Evolutionary conservation across 1,140 invertebrate species (phyloP), one percentile per base, ranked within the genome.

Genomic region (Hestina assimilis): DNA sequence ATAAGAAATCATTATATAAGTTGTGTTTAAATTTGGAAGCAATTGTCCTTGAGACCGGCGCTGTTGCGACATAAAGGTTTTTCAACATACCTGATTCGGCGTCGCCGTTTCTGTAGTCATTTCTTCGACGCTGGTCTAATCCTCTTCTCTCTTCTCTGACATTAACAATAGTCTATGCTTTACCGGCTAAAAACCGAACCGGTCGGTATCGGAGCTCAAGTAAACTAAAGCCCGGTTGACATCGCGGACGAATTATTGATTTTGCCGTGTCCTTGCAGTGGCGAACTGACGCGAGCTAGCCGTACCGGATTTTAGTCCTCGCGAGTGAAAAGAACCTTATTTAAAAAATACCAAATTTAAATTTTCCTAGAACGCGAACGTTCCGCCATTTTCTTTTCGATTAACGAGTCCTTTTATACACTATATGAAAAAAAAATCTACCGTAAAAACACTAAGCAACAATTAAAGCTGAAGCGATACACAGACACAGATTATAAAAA

Each of bases 81-180:
- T 66, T 68, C 71, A 55, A 64, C 69, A 62, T 67, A 87, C 83
- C 83, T 87, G 83, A 43, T 66, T 84, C 52, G 83, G 83, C 79
- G 83, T 81, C 71, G 80, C 83, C 60, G 81, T 82, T 58, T 87
- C 83, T 33, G 83, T 87, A 54, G 81, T 87, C 83, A 87, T 87
- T 51, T 79, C 72, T 57, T 67, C 46, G 41, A 70, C 40, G 71
- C 68, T 31, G 75, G 47, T 51, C 73, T 81, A 79, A 61, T 72
- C 70, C 59, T 75, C 72, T 61, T 75, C 71, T 66, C 70, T 66
- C 59, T 66, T 61, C 66, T 68, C 66, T 71, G 68, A 83, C 83
- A 86, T 83, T 71, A 63, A 81, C 76, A 76, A 60, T 63, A 81
- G 61, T 63, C 63, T 59, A 38, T 79, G 52, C 53, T 62, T 55